phyloP scores from a whole-genome alignment of 1,140 invertebrate species.

The Drosophila oshimai region DNA sequence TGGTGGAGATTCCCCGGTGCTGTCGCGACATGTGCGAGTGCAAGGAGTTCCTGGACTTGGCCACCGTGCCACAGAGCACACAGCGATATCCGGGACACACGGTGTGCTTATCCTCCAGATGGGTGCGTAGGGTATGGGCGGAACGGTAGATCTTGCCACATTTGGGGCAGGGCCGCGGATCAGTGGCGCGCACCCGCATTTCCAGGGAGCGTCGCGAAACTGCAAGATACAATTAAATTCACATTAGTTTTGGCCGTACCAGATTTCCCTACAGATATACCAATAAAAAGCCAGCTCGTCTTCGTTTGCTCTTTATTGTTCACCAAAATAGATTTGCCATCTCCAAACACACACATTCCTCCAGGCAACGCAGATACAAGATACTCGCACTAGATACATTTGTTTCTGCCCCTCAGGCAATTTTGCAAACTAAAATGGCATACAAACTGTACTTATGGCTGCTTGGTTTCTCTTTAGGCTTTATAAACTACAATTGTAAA shows the following conservation, averaged over 20 bases:
- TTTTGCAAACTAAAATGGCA: constrained; percentile 66
- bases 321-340: constrained; percentile 76
- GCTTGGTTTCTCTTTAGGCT: constrained; percentile 15
- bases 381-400: constrained; percentile 41
- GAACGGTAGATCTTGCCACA: constrained; percentile 96
- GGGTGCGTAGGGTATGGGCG: constrained; percentile 93
- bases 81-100: constrained; percentile 95
- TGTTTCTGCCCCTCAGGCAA: constrained; percentile 44
- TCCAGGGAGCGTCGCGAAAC: constrained; percentile 90
- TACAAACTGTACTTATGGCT: constrained; percentile 42
- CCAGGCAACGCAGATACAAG: constrained; percentile 59
- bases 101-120: constrained; percentile 96
- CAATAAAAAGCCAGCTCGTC: constrained; percentile 34
- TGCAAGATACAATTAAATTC: constrained; percentile 60
- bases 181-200: constrained; percentile 93
- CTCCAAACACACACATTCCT: constrained; percentile 27
- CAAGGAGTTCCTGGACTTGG: constrained; percentile 94
- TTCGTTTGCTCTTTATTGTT: constrained; percentile 76
- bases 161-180: constrained; percentile 94
- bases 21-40: constrained; percentile 96
- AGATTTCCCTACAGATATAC: not conserved
- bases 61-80: constrained; percentile 94
- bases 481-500: constrained; percentile 74
- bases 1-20: constrained; percentile 95
- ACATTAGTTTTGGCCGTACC: not conserved